A percentile compares a stretch with the other conserved stretches of the same genome.
Evolutionary conservation across 2,888 invertebrate genomes (phyloP).

Genomic region (Seladonia tumulorum): DNA sequence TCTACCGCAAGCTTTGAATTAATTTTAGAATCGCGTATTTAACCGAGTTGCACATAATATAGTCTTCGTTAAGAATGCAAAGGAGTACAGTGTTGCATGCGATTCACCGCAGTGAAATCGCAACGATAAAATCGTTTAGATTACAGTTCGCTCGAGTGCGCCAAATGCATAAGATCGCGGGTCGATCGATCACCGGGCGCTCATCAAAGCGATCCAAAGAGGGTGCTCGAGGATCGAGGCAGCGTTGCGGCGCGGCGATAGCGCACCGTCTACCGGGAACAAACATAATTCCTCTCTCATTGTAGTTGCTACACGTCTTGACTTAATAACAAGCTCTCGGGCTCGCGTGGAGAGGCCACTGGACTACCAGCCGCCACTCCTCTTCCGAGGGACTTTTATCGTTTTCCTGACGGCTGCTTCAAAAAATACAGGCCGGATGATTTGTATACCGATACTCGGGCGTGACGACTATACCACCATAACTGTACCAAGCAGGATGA

Average conservation of each 20-base stretch:
- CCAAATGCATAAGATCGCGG: not conserved
- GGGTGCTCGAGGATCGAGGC: not conserved
- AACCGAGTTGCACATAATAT: too few relatives aligned
- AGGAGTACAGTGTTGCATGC: not conserved
- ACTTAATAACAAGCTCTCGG: slow-evolving; percentile 66
- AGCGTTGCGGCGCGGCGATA: slow-evolving; percentile 24
- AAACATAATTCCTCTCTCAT: slow-evolving; percentile 61
- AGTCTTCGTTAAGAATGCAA: too few relatives aligned
- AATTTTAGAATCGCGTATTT: too few relatives aligned
- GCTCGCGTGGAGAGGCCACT: slow-evolving; percentile 49
- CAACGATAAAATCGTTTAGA: not conserved
- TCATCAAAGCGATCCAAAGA: not conserved
- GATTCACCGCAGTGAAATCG: not conserved
- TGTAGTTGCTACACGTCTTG: slow-evolving; percentile 69
- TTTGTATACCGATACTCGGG: slow-evolving; percentile 77
- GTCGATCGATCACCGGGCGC: not conserved
- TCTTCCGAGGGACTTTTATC: slow-evolving; percentile 69
- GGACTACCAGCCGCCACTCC: slow-evolving; percentile 63
- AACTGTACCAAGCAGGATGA: slow-evolving; percentile 71
- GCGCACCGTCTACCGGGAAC: slow-evolving; percentile 36
- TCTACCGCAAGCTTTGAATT: too few relatives aligned
- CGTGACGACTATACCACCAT: slow-evolving; percentile 63
- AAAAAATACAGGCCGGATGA: slow-evolving; percentile 80
- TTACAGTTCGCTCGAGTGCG: not conserved
- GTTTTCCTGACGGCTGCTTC: slow-evolving; percentile 68